Evolutionary conservation across 2,113 vertebrate species (phyloP), one percentile per base, ranked within the genome.

Genomic region (Lophura nycthemera): DNA sequence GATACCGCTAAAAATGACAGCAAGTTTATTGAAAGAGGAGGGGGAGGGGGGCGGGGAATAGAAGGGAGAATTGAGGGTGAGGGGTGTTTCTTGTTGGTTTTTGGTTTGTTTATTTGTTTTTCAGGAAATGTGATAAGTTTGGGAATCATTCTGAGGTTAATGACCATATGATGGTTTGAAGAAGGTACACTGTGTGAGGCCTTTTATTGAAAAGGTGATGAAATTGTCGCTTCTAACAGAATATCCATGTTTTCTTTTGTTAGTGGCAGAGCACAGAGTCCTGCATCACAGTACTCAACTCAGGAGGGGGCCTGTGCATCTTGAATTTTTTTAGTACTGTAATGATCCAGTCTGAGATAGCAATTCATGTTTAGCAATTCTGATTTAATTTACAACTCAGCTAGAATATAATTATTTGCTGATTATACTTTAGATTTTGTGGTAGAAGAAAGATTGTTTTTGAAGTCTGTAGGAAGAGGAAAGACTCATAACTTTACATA

Each of bases 391-490:
- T 96, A 94, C 94, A 92, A 79, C 85, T 94, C 86, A 71, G 88
- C 91, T 94, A 96, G 94, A 96, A 94, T 97, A 83, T 96, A 94
- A 97, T 96, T 97, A 95, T 96, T 96, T 95, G 92, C 74, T 96
- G 83, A 93, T 93, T 92, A 92, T 95, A 57, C 27, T 89, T 95
- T 8, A 86, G 64, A 85, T 94, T 92, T 94, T 76, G 22, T 86
- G 59, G 75, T 90, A 83, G 76, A 93, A 88, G 25, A 50, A 34
- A 74, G 82, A 64, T 71, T 72, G 22, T 17, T 90, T 92, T 83
- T 90, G 40, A 92, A 88, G 61, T 81, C 75, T 91, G 14, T 38
- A 79, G 70, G 56, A 79, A 83, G 20, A 83, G 45, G 21, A 91
- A 91, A 79, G 60, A 29, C 29, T 65, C 11, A 7, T 48, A 83